These are phyloP conservation scores for Galendromus occidentalis DNA, from an alignment of 1,140 invertebrate species.

Conservation along the genomic window DNA sequence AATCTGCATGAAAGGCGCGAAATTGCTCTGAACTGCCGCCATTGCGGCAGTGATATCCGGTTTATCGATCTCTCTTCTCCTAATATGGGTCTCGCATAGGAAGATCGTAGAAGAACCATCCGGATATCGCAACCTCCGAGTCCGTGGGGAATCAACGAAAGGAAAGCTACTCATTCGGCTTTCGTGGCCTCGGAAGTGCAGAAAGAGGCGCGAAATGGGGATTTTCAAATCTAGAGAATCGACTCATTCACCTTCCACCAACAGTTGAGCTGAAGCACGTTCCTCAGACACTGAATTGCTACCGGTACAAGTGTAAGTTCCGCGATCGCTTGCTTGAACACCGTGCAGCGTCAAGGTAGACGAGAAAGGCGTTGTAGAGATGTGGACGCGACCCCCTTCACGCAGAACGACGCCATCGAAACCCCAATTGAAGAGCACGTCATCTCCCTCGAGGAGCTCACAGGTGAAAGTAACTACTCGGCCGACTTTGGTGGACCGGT, in stretches of 20 bases:
- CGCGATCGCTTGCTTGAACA: not conserved
- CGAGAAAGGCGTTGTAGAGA: not conserved
- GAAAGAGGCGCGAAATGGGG: too few relatives aligned
- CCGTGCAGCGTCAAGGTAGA: not conserved
- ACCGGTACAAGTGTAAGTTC: not conserved
- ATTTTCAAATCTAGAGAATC: too few relatives aligned
- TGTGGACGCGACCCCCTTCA: not conserved
- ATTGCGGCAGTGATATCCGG: too few relatives aligned
- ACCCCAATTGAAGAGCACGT: not conserved
- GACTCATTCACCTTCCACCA: conserved; percentile 2
- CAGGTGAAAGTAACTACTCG: not conserved
- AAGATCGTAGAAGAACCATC: too few relatives aligned
- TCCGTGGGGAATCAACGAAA: too few relatives aligned
- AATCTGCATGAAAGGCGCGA: too few relatives aligned
- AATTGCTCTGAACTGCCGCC: too few relatives aligned
- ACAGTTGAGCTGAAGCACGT: not conserved
- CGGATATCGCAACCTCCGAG: too few relatives aligned
- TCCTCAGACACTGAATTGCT: not conserved
- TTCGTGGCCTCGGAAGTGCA: too few relatives aligned
- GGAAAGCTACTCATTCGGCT: too few relatives aligned
- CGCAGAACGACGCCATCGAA: not conserved
- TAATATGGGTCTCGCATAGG: too few relatives aligned
- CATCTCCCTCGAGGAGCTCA: not conserved
- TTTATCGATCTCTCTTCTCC: too few relatives aligned
- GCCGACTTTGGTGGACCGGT: not conserved